Evolutionary conservation across 2,888 invertebrate genomes (phyloP).

Genomic region (Muschampia plurimacula): DNA sequence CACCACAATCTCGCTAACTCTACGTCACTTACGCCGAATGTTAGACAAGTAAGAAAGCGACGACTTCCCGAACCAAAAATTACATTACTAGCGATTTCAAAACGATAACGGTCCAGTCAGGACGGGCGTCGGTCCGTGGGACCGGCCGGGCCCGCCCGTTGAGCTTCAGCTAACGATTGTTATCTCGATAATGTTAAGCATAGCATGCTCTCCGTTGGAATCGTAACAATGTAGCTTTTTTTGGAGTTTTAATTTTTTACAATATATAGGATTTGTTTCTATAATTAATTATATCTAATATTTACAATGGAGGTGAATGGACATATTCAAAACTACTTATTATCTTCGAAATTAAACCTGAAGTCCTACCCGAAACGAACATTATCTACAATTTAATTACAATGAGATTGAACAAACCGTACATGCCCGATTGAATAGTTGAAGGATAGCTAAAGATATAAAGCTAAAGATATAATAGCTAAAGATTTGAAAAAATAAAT

Average conservation of each 20-base stretch:
- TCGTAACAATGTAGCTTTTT: slow-evolving; percentile 83
- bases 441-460: background rate
- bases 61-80: slow-evolving; percentile 74
- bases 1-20: slow-evolving; percentile 72
- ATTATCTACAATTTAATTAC: slow-evolving; percentile 83
- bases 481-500: background rate
- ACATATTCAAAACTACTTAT: slow-evolving; percentile 81
- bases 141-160: slow-evolving; percentile 46
- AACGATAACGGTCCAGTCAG: slow-evolving; percentile 43
- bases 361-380: slow-evolving; percentile 83
- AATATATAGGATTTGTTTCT: slow-evolving; percentile 85
- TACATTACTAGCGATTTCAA: slow-evolving; percentile 54
- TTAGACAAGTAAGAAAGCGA: slow-evolving; percentile 76
- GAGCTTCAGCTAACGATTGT: slow-evolving; percentile 74
- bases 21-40: slow-evolving; percentile 75
- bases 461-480: background rate
- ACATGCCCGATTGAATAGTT: slow-evolving; percentile 27
- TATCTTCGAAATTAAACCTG: slow-evolving; percentile 75
- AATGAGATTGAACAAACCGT: slow-evolving; percentile 55
- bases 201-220: slow-evolving; percentile 70
- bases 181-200: slow-evolving; percentile 68
- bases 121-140: slow-evolving; percentile 32
- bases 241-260: slow-evolving; percentile 84
- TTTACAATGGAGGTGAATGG: slow-evolving; percentile 86
- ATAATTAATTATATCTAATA: slow-evolving; percentile 85